Evolutionary conservation across 92 coral and sea anemone species (phyloP).

Genomic region (Palythoa caribaeorum): DNA sequence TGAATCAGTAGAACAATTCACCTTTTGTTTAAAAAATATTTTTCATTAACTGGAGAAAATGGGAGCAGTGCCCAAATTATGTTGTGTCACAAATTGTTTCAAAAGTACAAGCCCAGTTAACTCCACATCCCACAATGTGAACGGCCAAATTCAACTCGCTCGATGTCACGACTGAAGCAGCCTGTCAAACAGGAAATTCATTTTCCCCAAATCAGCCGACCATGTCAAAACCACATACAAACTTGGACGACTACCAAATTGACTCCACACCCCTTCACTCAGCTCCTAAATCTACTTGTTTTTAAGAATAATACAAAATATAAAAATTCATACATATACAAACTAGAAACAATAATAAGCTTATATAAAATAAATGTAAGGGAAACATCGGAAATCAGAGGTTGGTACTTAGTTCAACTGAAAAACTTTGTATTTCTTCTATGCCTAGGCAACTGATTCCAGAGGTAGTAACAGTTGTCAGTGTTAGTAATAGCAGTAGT

Average conservation of each 20-base stretch:
- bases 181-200: constrained; percentile 72
- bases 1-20: constrained; percentile 67
- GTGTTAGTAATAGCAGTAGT: too few species aligned
- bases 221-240: constrained; percentile 37
- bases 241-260: constrained; percentile 60
- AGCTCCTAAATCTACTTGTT: constrained; percentile 6
- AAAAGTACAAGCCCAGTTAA: constrained; percentile 55
- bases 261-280: constrained; percentile 23
- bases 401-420: too few species aligned
- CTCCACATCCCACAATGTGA: constrained; percentile 72
- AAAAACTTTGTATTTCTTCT: too few species aligned
- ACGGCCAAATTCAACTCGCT: constrained; percentile 63
- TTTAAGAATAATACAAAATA: too few species aligned
- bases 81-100: constrained; percentile 77
- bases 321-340: too few species aligned
- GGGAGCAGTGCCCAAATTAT: constrained; percentile 74
- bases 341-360: too few species aligned
- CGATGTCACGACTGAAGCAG: constrained; percentile 62
- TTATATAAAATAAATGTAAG: too few species aligned
- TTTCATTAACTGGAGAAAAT: constrained; percentile 73
- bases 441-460: too few species aligned
- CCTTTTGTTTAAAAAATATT: constrained; percentile 61
- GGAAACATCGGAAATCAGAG: too few species aligned
- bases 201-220: constrained; percentile 39
- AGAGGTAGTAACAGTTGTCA: too few species aligned